These are phyloP conservation scores for Thamnaconus septentrionalis DNA, from an alignment of 2,113 vertebrate species.

Conservation along the genomic window DNA sequence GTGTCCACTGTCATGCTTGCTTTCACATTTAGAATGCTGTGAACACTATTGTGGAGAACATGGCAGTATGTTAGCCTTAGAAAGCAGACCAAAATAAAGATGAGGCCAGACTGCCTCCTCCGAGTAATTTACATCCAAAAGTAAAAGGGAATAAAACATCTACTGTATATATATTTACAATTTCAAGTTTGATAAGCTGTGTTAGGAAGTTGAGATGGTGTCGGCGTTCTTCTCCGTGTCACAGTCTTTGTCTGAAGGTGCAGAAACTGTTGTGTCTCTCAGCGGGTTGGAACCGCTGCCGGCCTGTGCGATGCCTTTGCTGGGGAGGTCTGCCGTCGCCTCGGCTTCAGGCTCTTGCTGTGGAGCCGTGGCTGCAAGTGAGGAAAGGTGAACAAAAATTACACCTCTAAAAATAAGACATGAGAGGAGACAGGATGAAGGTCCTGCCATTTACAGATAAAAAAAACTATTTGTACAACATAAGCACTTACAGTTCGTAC, in stretches of 20 bases:
- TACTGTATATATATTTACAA: slow-evolving; percentile 54
- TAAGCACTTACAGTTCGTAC: not conserved
- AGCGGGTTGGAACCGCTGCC: slow-evolving; percentile 75
- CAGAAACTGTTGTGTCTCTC: slow-evolving; percentile 73
- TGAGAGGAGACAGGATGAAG: no score
- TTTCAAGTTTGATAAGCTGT: slow-evolving; percentile 49
- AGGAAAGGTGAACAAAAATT: slow-evolving; percentile 18
- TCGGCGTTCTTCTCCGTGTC: slow-evolving; percentile 85
- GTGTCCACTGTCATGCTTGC: not conserved
- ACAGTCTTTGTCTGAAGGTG: slow-evolving; percentile 85
- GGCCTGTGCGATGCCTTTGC: slow-evolving; percentile 80
- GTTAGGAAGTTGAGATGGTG: slow-evolving; percentile 78
- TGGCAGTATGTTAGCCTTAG: slow-evolving; percentile 17
- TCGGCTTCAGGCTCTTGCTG: slow-evolving; percentile 92
- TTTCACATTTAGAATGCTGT: slow-evolving; percentile 33
- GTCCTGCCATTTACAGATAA: no score
- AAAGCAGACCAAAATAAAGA: slow-evolving; percentile 36
- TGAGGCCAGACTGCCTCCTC: slow-evolving; percentile 31
- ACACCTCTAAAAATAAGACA: not conserved
- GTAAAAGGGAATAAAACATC: slow-evolving; percentile 37
- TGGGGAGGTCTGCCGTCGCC: slow-evolving; percentile 79
- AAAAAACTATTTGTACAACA: slow-evolving; percentile 4
- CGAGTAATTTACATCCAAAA: slow-evolving; percentile 36
- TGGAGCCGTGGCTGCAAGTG: slow-evolving; percentile 85
- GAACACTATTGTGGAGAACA: slow-evolving; percentile 14